These are phyloP conservation scores for Syngnathus rostellatus DNA, from an alignment of 2,797 vertebrate species.

Conservation along the genomic window DNA sequence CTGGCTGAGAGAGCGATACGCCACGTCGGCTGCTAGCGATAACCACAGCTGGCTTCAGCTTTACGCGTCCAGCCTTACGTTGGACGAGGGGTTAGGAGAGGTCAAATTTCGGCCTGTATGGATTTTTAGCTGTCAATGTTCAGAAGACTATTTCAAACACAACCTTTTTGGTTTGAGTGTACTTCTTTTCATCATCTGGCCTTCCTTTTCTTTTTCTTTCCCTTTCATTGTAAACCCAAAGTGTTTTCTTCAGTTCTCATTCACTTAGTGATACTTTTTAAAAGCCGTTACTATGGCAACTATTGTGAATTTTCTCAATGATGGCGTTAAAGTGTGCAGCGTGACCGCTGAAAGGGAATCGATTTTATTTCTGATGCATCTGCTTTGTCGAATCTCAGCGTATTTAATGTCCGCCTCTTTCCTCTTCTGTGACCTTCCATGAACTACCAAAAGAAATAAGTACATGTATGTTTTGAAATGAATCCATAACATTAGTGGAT, in stretches of 20 bases:
- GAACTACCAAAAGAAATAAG: too few species aligned
- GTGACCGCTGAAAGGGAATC: too few species aligned
- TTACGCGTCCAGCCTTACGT: constrained; percentile 37
- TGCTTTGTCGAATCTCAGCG: too few species aligned
- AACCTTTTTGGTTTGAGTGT: not conserved
- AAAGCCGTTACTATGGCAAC: not conserved
- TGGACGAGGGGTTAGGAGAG: constrained; percentile 18
- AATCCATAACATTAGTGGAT: constrained; percentile 22
- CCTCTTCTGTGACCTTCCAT: too few species aligned
- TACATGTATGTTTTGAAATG: not conserved
- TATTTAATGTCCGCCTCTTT: too few species aligned
- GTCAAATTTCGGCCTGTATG: not conserved
- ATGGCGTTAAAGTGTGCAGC: too few species aligned
- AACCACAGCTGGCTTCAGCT: constrained; percentile 38
- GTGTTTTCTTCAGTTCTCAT: not conserved
- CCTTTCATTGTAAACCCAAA: not conserved
- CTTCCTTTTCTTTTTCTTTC: not conserved
- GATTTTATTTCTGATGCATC: too few species aligned
- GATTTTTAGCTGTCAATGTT: too few species aligned
- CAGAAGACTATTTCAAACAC: not conserved
- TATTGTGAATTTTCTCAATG: not conserved
- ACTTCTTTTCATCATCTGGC: not conserved
- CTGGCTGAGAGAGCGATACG: constrained; percentile 33
- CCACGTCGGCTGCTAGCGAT: constrained; percentile 35
- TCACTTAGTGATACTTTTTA: not conserved